A percentile compares a stretch with the other conserved stretches of the same genome.
Conservation (phyloP, 2,888 invertebrate species). For the Dilophus febrilis region DNA sequence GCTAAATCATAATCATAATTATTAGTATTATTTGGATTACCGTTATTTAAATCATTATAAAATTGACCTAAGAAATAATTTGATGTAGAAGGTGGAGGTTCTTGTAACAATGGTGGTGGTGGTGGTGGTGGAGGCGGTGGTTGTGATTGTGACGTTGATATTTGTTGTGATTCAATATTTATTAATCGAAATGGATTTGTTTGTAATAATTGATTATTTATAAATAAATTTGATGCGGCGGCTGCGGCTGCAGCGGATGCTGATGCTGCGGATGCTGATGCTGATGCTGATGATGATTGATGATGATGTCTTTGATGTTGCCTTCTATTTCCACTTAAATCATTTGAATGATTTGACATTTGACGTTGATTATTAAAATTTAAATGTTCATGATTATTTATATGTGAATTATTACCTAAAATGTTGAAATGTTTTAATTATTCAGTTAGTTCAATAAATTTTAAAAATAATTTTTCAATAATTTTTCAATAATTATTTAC, state of each 20-base stretch:
- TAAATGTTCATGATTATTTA: no score
- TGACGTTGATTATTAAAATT: no score
- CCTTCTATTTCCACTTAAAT: neutral
- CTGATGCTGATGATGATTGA: neutral
- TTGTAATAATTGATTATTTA: neutral
- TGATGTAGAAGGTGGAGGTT: no score
- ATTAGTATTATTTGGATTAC: no score
- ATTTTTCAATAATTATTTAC: constrained; percentile 29
- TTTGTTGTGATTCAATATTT: neutral
- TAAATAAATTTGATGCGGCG: constrained; percentile 57
- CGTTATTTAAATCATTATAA: no score
- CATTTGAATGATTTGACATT: neutral
- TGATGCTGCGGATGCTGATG: constrained; percentile 13
- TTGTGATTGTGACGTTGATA: constrained; percentile 22
- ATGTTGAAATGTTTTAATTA: no score
- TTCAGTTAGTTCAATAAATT: no score
- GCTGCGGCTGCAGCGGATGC: constrained; percentile 65
- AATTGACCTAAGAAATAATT: no score
- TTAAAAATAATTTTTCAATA: no score
- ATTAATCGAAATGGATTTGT: neutral
- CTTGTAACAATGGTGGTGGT: neutral
- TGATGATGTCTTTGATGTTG: neutral
- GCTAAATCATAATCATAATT: no score
- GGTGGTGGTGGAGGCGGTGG: constrained; percentile 32
- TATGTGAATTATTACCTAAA: no score